A percentile compares a stretch with the other conserved stretches of the same genome.
Evolutionary conservation across 2,888 invertebrate genomes (phyloP).

Genomic region (Metopia argyrocephala): DNA sequence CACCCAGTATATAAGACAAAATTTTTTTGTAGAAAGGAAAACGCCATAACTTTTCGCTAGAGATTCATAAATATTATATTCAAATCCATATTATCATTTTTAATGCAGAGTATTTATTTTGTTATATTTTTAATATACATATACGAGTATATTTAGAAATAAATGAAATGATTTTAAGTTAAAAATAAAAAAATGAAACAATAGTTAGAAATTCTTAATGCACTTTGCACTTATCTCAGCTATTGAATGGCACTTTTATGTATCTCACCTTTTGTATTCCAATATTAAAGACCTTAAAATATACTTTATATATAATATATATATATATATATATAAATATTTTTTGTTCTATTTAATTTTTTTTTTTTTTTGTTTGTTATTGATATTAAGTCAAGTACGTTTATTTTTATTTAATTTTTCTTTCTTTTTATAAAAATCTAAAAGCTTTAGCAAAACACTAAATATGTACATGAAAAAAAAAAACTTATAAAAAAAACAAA

Average conservation of each 20-base stretch:
- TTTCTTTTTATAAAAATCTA: constrained; percentile 19
- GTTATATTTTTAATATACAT: too few relatives aligned
- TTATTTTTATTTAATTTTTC: constrained; percentile 13
- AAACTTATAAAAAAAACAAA: background rate
- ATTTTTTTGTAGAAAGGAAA: too few relatives aligned
- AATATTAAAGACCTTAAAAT: background rate
- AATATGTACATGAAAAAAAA: background rate
- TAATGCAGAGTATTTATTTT: too few relatives aligned
- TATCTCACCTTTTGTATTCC: background rate
- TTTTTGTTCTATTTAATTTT: background rate
- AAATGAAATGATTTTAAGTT: too few relatives aligned
- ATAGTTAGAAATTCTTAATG: background rate
- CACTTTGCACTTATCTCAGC: background rate
- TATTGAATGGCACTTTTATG: background rate
- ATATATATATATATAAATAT: constrained; percentile 16
- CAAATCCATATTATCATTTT: too few relatives aligned
- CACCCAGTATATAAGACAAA: too few relatives aligned
- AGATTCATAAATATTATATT: too few relatives aligned
- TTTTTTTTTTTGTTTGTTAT: background rate
- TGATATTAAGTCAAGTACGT: too few relatives aligned
- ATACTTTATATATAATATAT: constrained; percentile 1
- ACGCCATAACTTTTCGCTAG: too few relatives aligned
- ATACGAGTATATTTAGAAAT: too few relatives aligned
- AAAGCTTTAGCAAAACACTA: constrained; percentile 32
- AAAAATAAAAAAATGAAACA: too few relatives aligned